Evolutionary conservation across 2,797 vertebrate species (phyloP), one percentile per base, ranked within the genome.

Genomic region (Poeciliopsis gracilis): DNA sequence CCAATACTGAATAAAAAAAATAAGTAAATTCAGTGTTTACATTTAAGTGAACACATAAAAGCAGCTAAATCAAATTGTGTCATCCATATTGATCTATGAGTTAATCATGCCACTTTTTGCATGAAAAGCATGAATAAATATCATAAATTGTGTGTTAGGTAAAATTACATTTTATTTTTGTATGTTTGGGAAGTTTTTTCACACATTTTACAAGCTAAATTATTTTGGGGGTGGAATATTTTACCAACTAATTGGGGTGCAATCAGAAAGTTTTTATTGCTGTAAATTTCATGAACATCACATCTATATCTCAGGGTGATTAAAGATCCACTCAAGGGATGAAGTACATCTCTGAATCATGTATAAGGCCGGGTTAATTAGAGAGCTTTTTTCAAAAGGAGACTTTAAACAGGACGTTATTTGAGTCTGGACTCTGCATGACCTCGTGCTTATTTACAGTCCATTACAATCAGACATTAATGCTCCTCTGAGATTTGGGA

Each of bases 271-370:
- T 82, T 87, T 87, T 23, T 66, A 13, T 76, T 67, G 63, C 63
- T 7, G 1, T 28, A 80, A 53, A 36, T 82, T 84, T 87, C 81
- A 79, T 47, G 69, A 83, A 77, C 33, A 85, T 81, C 88, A 89
- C 86, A 86, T 90, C 81, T 82, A 82, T 69, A 83, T 82, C 83
- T 59, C 1, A 33, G 77, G 77, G 77, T 86, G 84, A 89, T 91
- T 85, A 89, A 81, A 75, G 79, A 53, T 45, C 80, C 78, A 71
- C 73, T 84, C 30, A 67, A 78, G 7, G 57, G 36, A 74, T 49
- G 55, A 36, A 53, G 13, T 16, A 57, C 13, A 41, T 30, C 46
- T 78, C 84, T 33, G 73, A 71, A 57, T 84, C 41, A 3, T 47
- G 72, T 36, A 59, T 30, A 47, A 63, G 28, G 3, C 45, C 0